Conservation (phyloP, 53 echinoderm and acorn worm species). For the Holothuria scabra region DNA sequence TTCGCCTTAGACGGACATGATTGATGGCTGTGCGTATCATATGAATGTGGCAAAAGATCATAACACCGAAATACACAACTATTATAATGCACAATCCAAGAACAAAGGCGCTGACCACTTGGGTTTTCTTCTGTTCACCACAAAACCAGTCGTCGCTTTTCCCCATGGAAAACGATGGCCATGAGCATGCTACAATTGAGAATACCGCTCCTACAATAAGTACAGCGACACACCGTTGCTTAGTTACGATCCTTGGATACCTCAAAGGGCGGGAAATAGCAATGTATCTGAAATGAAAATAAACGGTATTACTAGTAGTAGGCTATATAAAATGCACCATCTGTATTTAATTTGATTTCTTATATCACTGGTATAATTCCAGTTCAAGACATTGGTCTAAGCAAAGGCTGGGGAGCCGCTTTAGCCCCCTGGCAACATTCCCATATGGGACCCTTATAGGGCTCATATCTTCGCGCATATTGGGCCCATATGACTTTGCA, state of each 20-base stretch:
- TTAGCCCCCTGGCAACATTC: no score
- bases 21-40: constrained; percentile 28
- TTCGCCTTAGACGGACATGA: constrained; percentile 27
- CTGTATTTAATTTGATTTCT: no score
- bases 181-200: constrained; percentile 11
- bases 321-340: no score
- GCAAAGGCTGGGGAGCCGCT: no score
- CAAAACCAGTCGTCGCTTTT: constrained; percentile 5
- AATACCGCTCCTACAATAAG: constrained; percentile 15
- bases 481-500: no score
- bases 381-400: no score
- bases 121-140: constrained; percentile 8
- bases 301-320: not conserved
- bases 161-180: constrained; percentile 28
- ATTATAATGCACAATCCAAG: constrained; percentile 24
- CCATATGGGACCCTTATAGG: no score
- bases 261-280: constrained; percentile 26
- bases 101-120: constrained; percentile 17
- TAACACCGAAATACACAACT: constrained; percentile 29
- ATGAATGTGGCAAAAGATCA: constrained; percentile 29
- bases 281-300: constrained; percentile 27
- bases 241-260: constrained; percentile 21
- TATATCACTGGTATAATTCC: no score
- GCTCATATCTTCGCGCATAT: no score
- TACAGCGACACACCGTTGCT: constrained; percentile 5